Base-by-base conservation (phyloP, 2,888 invertebrate species). In the Dolomedes plantarius region DNA sequence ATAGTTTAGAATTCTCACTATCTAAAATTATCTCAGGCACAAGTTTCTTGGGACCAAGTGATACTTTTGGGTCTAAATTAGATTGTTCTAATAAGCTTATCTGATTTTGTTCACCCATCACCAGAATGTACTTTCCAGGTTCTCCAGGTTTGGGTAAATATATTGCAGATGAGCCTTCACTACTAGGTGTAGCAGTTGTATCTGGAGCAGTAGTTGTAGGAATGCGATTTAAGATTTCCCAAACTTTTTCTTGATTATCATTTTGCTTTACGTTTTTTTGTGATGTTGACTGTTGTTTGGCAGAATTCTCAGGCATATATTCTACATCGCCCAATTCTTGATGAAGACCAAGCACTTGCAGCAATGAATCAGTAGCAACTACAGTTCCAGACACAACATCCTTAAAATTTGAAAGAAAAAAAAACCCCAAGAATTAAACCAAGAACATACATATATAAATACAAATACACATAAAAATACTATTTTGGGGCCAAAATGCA, bases 101-200 rank as follows among this genome's bases (percentile, higher is more conserved):
- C 39, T 86, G 77, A 19, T 62, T 86, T 67, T 88, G 81, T 29
- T 86, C 81, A 31, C 86, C 88, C 86, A 86, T 86, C 1, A 88
- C 86, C 56, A 86, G 62, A 31, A 86, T 86, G 67, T 82, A 86
- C 32, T 88, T 86, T 39, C 81, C 81, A 28, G 80, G 77, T 56
- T 88, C 86, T 5, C 75, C 77, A 32, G 88, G 88, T 56, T 88
- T 86, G 31, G 73, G 88, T 32, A 88, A 72, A 50, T 86, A 86
- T 67, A 86, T 78, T 31, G 76, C 80, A 39, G 87, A 87, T 41
- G 85, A 68, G 0, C 72, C 71, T 16, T 65, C 80, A 71, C 71
- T 74, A n/a, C 16, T 29, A 6, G 29, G 16, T 28, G 64, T 31
- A 28, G 41, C 74, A 62, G 65, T 29, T 13, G 56, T 71, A 67